These are phyloP conservation scores for Chelonia mydas DNA, from an alignment of 2,797 vertebrate species.

Conservation along the genomic window DNA sequence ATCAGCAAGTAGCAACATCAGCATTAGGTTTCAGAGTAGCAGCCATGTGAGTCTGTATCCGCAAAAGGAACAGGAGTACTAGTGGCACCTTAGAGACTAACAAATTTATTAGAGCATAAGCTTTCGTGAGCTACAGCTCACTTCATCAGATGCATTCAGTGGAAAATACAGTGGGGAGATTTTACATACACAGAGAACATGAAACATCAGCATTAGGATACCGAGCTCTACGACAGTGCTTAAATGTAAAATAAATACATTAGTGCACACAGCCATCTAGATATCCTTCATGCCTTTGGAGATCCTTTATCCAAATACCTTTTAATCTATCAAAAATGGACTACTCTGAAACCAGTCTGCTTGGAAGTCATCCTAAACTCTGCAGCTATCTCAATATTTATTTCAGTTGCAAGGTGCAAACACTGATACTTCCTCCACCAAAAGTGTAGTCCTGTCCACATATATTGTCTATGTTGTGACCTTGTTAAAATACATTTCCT, in stretches of 20 bases:
- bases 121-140: too few relatives aligned
- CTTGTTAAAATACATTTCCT: not conserved
- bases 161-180: too few relatives aligned
- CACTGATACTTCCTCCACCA: not conserved
- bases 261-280: fast-evolving
- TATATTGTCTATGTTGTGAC: not conserved
- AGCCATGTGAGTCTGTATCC: too few relatives aligned
- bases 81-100: too few relatives aligned
- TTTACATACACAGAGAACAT: too few relatives aligned
- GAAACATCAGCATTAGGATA: not conserved
- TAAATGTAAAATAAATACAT: not conserved
- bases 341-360: not conserved
- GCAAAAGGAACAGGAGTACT: too few relatives aligned
- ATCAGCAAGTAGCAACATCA: fast-evolving
- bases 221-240: not conserved
- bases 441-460: not conserved
- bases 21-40: too few relatives aligned
- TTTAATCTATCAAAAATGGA: not conserved
- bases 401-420: not conserved
- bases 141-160: too few relatives aligned
- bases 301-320: not conserved
- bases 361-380: fast-evolving
- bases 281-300: not conserved
- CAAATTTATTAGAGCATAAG: too few relatives aligned
- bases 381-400: not conserved